Conservation (phyloP, 2,113 vertebrate genomes). For the Laticauda laticaudata region DNA sequence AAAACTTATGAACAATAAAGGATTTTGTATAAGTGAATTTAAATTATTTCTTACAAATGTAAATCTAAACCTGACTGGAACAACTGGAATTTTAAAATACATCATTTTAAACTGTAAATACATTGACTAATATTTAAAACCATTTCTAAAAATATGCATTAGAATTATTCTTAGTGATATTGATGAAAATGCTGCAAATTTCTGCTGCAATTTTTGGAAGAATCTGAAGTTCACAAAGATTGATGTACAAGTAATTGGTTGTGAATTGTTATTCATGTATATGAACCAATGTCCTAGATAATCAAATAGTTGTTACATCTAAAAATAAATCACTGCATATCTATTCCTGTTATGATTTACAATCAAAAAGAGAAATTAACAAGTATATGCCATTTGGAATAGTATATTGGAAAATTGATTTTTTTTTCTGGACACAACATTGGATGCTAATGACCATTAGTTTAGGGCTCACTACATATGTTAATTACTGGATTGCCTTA, state of each 20-base stretch:
- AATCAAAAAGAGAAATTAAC: neutral
- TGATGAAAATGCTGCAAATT: neutral
- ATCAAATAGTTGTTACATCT: neutral
- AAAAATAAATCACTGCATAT: conserved; percentile 11
- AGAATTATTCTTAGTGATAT: neutral
- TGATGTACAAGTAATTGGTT: neutral
- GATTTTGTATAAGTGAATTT: neutral
- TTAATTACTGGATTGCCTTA: conserved; percentile 8
- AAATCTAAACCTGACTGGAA: neutral
- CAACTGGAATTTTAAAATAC: neutral
- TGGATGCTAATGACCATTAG: neutral
- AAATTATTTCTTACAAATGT: neutral
- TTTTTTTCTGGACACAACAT: conserved; percentile 1
- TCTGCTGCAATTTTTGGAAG: neutral
- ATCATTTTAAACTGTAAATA: neutral
- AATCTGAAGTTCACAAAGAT: neutral
- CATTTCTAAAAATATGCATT: neutral
- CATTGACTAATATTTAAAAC: neutral
- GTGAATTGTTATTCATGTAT: rapidly evolving
- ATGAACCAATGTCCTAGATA: neutral
- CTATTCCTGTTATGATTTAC: neutral
- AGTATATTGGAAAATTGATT: neutral
- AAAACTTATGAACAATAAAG: neutral
- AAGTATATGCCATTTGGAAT: neutral
- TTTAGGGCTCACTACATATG: neutral